Base-by-base conservation (phyloP, 53 echinoderm and acorn worm species). In the Henricia sp. region DNA sequence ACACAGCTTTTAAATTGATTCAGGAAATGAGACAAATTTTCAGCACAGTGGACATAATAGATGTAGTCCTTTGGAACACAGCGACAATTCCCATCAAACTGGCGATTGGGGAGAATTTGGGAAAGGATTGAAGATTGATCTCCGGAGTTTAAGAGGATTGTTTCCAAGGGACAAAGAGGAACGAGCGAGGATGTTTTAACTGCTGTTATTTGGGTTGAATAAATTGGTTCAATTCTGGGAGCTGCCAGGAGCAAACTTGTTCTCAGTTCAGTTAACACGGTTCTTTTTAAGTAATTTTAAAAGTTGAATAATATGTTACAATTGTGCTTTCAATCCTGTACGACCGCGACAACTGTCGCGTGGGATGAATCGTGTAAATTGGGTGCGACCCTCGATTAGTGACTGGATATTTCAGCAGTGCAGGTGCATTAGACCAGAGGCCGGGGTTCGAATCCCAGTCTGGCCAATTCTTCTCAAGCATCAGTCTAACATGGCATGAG, bases 1-100 rank as follows among this genome's bases (percentile, higher is more conserved):
- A n/a, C n/a, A n/a, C n/a, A n/a, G n/a, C n/a, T n/a, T n/a, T n/a
- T n/a, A n/a, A n/a, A n/a, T n/a, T n/a, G n/a, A n/a, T n/a, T n/a
- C 25, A 76, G 28, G 59, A 76, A 76, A 76, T 76, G 73, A 23
- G 54, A 52, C 52, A 33, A 73, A n/a, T n/a, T 72, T 51, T 29
- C 72, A 17, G 2, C 24, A 23, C 19, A 54, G 54, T 73, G 53
- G 59, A 8, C 16, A 8, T 25, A 43, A 77, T 33, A 14, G 60
- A 77, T 77, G 57, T 21, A 20, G 41, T 10, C n/a, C 39, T 58
- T 17, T 77, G 56, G 29, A 27, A 26, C 17, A 12, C 25, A 25
- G 77, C 24, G 77, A 77, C 77, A 77, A 77, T 53, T 59, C 59
- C 73, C 52, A n/a, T n/a, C n/a, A 53, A 34, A 37, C 8, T n/a